phyloP scores from a whole-genome alignment of 2,888 invertebrate genomes.

The Papilio demoleus region DNA sequence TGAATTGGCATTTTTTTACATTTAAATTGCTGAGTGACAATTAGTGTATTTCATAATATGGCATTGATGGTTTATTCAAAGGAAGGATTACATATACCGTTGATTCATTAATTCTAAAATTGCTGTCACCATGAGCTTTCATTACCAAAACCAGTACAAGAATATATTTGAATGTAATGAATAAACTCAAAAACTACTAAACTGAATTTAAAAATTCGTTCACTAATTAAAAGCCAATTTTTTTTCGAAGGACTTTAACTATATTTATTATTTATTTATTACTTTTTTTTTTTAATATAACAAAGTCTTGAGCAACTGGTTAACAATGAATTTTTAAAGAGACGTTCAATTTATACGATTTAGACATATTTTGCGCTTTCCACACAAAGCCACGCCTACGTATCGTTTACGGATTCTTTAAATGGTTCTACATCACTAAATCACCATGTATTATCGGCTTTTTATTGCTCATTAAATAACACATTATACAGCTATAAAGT shows the following conservation, averaged over 20 bases:
- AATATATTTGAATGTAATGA: no score
- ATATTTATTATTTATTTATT: no score
- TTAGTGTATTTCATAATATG: neutral
- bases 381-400: slow-evolving; percentile 6
- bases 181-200: no score
- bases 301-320: no score
- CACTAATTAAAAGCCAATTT: no score
- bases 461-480: slow-evolving; percentile 22
- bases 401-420: slow-evolving; percentile 11
- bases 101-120: neutral
- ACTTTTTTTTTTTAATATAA: no score
- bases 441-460: slow-evolving; percentile 8
- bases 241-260: no score
- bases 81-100: neutral
- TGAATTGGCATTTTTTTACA: slow-evolving; percentile 1
- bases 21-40: neutral
- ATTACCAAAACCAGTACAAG: no score
- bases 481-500: slow-evolving; percentile 20
- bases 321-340: neutral
- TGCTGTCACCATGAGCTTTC: neutral
- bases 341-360: slow-evolving; percentile 4
- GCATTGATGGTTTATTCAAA: neutral
- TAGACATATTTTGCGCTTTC: neutral
- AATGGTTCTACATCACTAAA: slow-evolving; percentile 12
- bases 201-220: no score